Base-by-base conservation (phyloP, 1,140 invertebrate species). In the Drosophila mauritiana region DNA sequence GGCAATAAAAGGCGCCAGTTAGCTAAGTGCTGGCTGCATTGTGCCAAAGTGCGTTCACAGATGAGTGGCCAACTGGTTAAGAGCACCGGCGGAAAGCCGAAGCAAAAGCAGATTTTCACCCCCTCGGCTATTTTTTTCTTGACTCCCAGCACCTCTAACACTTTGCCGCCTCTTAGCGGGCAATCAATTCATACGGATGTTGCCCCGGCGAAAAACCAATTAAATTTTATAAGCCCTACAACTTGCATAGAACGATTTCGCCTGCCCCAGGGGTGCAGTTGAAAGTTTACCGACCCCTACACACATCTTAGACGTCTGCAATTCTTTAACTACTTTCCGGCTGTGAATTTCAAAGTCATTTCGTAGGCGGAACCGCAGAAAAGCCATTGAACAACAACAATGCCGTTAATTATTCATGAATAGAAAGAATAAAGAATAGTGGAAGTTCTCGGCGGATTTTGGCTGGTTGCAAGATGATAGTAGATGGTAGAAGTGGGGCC, bases 361-460 rank as follows among this genome's bases (percentile, higher is more conserved):
- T 48, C 79, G 70, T 65, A 75, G 83, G 80, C 76, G 75, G 63
- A 80, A 73, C 82, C 72, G 58, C 49, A 74, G 52, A 59, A 75
- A 36, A 43, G 70, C 75, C 77, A 86, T 86, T 61, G 84, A 89
- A 64, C 65, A 83, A 89, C 83, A 89, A 89, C 83, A 88, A 88
- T 63, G 75, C 67, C 80, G 83, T 88, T 88, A 88, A 88, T 88
- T 88, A 88, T 88, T 88, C 83, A 88, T 88, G 83, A 88, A 89
- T 83, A 65, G 68, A 73, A 80, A 73, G 72, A 72, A 72, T 70
- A 70, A 49, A 22, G 20, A 22, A 36, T 48, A 17, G 52, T 34
- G 20, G 51, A 55, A 27, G 65, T 40, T 42, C 20, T 34, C 17
- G 65, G 43, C 36, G 45, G 43, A 49, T 48, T 43, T 42, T 34